A percentile compares a stretch with the other conserved stretches of the same genome.
phyloP scores from a whole-genome alignment of 2,888 invertebrate species.

The Heliconius charithonia region DNA sequence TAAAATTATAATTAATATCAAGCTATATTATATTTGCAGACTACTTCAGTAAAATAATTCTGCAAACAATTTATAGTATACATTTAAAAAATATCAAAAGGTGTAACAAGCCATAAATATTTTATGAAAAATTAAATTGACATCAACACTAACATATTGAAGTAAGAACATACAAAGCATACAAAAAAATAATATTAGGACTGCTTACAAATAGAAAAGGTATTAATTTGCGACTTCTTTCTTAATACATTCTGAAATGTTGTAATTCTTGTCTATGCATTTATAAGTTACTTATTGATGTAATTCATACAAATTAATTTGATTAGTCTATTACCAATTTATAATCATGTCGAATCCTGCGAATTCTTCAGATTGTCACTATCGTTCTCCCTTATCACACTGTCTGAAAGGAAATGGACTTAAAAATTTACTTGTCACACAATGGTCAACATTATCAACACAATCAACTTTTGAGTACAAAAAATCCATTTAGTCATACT shows the following conservation, averaged over 20 bases:
- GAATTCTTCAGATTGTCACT: constrained; percentile 68
- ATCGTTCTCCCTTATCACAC: constrained; percentile 73
- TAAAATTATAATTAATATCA: constrained; percentile 4
- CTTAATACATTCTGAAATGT: constrained; percentile 17
- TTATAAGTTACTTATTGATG: background rate
- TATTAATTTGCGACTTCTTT: background rate
- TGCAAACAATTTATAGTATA: background rate
- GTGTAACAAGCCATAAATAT: background rate
- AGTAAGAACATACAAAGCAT: background rate
- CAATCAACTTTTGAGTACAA: background rate
- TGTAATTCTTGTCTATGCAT: constrained; percentile 15
- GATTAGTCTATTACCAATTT: constrained; percentile 44
- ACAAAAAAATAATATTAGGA: background rate
- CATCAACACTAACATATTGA: background rate
- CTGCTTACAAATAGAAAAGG: constrained; percentile 4
- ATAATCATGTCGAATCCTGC: constrained; percentile 47
- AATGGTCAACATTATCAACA: constrained; percentile 29
- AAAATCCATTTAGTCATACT: background rate
- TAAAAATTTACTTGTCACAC: constrained; percentile 40
- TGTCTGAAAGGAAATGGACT: constrained; percentile 65
- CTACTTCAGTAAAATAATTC: background rate
- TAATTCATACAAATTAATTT: constrained; percentile 17
- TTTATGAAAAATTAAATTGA: background rate
- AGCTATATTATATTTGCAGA: background rate
- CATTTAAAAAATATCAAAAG: background rate